A percentile compares a stretch with the other conserved stretches of the same genome.
Conservation (phyloP, 2,113 vertebrate genomes). For the Eulemur rufifrons region DNA sequence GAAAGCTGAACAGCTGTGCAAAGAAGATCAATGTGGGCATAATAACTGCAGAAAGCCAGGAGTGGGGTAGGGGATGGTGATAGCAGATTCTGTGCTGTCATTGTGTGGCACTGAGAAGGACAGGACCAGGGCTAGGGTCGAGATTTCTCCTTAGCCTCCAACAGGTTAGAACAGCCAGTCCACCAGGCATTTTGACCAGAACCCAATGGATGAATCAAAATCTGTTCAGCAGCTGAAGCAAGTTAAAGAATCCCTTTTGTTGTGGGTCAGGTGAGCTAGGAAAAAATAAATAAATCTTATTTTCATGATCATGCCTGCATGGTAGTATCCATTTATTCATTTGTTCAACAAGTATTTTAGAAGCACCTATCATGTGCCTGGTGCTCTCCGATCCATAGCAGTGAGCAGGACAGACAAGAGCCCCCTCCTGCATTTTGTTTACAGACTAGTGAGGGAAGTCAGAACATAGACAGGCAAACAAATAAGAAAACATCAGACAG, state of each 20-base stretch:
- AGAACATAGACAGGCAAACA: not conserved
- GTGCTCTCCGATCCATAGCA: not conserved
- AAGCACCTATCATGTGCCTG: not conserved
- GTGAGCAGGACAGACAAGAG: not conserved
- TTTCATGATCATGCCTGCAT: not conserved
- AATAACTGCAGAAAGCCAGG: not conserved
- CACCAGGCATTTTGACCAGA: not conserved
- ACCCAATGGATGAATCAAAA: not conserved
- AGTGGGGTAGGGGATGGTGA: rapidly evolving
- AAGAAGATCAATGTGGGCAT: not conserved
- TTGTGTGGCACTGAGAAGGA: not conserved
- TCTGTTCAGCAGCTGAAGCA: not conserved
- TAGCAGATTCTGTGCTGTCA: not conserved
- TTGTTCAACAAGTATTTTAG: not conserved
- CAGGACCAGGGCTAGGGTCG: not conserved
- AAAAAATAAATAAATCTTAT: not conserved
- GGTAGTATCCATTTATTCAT: not conserved
- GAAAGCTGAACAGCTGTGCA: not conserved
- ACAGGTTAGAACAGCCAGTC: not conserved
- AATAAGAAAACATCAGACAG: not conserved
- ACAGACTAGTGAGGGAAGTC: not conserved
- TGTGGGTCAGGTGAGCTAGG: not conserved
- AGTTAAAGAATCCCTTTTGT: not conserved
- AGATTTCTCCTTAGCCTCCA: not conserved
- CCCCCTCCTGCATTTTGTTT: not conserved